Evolutionary conservation across 2,888 invertebrate species (phyloP).

Genomic region (Ischnura elegans): DNA sequence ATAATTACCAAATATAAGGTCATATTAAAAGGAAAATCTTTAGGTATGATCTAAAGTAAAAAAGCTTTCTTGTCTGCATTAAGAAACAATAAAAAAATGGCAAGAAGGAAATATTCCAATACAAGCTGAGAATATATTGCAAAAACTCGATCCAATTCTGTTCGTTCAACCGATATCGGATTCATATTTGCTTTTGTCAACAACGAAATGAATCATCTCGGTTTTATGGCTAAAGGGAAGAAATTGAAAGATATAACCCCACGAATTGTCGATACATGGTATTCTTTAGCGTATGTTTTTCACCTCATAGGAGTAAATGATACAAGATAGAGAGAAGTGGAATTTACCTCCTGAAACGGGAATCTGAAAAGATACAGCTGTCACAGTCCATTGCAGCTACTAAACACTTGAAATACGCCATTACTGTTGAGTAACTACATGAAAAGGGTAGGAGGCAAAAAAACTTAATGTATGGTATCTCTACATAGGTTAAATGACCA

Average conservation of each 20-base stretch:
- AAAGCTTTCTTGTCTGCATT: neutral
- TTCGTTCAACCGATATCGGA: slow-evolving; percentile 41
- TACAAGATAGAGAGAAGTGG: neutral
- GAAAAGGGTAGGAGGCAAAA: no score
- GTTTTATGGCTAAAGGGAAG: neutral
- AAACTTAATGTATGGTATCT: no score
- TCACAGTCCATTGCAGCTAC: neutral
- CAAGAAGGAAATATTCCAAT: no score
- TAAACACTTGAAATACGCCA: no score
- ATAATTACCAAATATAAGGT: no score
- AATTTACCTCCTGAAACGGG: neutral
- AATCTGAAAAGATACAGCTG: neutral
- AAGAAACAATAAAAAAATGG: neutral
- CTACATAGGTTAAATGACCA: no score
- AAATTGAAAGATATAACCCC: neutral
- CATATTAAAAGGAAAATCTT: no score
- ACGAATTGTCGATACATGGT: neutral
- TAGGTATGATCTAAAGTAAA: no score
- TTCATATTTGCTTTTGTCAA: slow-evolving; percentile 52
- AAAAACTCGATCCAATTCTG: no score
- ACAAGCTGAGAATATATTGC: no score
- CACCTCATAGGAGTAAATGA: neutral
- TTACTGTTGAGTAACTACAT: no score
- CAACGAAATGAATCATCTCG: slow-evolving; percentile 58
- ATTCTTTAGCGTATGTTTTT: slow-evolving; percentile 49